Evolutionary conservation across 2,113 vertebrate genomes (phyloP), one percentile per base, ranked within the genome.

Genomic region (Lathamus discolor): DNA sequence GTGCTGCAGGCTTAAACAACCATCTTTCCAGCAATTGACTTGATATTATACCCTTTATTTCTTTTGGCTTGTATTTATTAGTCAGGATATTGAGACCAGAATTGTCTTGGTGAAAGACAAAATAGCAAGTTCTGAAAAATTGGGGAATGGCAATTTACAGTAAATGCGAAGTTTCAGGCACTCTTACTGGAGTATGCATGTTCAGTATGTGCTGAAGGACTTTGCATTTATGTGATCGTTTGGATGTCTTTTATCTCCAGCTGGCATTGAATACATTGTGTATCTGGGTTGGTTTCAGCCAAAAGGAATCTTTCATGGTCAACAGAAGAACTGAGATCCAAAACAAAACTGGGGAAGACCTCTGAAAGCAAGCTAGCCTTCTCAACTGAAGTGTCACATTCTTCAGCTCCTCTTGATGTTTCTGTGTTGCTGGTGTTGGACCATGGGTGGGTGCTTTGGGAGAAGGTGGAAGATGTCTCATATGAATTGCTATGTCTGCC

Each of bases 131-230:
- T 67, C 28, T 67, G 29, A 86, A 92, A 25, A 73, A 41, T 0
- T 35, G 16, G 9, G 7, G 35, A 62, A 22, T 9, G 24, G 24
- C 62, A 6, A 10, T 46, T 62, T 44, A 41, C 17, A 35, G 25
- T 22, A 68, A 68, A 33, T 41, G 9, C 16, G 33, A 35, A 68
- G 25, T 10, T 39, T 67, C 17, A 6, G 28, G 17, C 28, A 49
- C 19, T 43, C 17, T 52, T 52, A 37, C 4, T 44, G 23, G 19
- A 35, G 44, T 39, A 37, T 0, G 0, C 3, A 0, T 13, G 20
- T 72, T 76, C 24, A 17, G 19, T 61, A 15, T 61, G 23, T 28
- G 27, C 51, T 66, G 19, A 29, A 49, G 24, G 10, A 55, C 12
- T 49, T 77, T 10, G 8, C 31, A 55, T 46, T 14, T 27, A 67